phyloP scores from a whole-genome alignment of 2,888 invertebrate genomes.

The Drosophila merina region DNA sequence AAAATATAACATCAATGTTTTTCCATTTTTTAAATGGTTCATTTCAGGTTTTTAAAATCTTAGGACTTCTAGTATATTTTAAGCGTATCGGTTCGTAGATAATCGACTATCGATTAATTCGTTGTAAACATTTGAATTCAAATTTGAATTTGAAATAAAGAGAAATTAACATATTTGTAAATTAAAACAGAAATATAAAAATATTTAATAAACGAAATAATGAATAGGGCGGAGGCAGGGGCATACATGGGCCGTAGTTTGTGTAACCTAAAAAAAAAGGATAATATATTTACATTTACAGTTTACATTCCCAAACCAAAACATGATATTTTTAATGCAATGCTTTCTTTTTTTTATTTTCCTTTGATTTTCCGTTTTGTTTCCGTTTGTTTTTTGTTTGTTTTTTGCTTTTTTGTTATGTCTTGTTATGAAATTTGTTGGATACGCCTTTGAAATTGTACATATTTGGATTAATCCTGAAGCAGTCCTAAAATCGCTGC shows the following conservation, averaged over 20 bases:
- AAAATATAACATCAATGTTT: too few relatives aligned
- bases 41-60: neutral
- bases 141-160: neutral
- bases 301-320: conserved; percentile 5
- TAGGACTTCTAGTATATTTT: too few relatives aligned
- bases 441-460: conserved; percentile 31
- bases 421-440: conserved; percentile 37
- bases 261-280: neutral
- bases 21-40: neutral
- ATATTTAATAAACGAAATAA: neutral
- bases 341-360: conserved; percentile 24
- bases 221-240: neutral
- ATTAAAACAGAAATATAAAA: neutral
- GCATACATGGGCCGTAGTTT: neutral
- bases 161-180: too few relatives aligned
- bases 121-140: neutral
- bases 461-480: conserved; percentile 31
- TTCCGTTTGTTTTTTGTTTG: conserved; percentile 26
- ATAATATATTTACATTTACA: neutral
- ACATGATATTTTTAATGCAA: conserved; percentile 18
- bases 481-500: conserved; percentile 39
- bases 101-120: neutral
- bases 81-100: too few relatives aligned
- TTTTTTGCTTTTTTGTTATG: conserved; percentile 7
- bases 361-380: conserved; percentile 31